Percentiles rank a stretch among this genome's conserved stretches.
These are phyloP conservation scores for Pluvialis apricaria DNA, from an alignment of 2,113 vertebrate genomes.

Conservation along the genomic window DNA sequence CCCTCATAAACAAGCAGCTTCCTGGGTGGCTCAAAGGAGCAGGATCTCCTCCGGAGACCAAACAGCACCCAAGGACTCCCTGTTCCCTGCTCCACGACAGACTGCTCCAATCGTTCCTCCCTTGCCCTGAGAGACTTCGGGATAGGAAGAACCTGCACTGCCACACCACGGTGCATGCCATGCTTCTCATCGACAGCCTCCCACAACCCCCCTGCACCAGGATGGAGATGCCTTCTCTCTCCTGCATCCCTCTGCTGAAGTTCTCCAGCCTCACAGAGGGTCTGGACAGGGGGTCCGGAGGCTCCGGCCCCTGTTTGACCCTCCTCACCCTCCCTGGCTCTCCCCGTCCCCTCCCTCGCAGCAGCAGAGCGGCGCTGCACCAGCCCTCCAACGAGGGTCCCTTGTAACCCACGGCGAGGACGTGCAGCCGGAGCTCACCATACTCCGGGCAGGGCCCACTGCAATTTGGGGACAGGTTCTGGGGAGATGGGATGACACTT, in stretches of 20 bases:
- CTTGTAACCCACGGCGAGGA: accelerated
- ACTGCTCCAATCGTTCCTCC: background rate
- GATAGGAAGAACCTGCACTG: background rate
- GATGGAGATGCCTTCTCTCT: background rate
- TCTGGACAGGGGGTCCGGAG: background rate
- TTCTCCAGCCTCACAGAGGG: background rate
- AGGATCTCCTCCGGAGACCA: background rate
- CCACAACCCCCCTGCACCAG: accelerated
- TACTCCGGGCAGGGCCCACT: background rate
- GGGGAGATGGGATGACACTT: background rate
- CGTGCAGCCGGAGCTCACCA: background rate
- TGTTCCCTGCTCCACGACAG: background rate
- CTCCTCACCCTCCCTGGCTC: background rate
- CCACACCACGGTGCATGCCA: accelerated
- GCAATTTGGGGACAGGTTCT: background rate
- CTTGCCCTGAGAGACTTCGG: background rate
- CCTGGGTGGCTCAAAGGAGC: background rate
- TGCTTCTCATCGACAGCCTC: background rate
- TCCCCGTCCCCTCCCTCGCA: background rate
- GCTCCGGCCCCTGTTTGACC: background rate
- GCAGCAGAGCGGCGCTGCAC: background rate
- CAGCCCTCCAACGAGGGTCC: background rate
- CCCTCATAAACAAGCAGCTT: background rate
- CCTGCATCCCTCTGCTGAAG: background rate
- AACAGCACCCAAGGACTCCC: background rate